phyloP scores from a whole-genome alignment of 2,888 invertebrate genomes.

The Beris morrisii region DNA sequence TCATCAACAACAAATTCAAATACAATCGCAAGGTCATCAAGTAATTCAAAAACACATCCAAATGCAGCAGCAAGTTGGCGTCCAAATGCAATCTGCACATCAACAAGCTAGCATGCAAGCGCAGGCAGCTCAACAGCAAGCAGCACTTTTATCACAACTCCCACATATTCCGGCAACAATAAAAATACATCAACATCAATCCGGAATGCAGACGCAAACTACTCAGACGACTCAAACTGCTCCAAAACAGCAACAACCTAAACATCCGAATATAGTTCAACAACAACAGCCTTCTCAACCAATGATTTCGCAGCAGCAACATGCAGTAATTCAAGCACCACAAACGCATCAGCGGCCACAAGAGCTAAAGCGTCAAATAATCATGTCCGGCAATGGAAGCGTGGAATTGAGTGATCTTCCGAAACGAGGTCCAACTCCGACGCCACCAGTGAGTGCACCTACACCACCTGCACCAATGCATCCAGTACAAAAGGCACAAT shows the following conservation, averaged over 20 bases:
- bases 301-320: slow-evolving; percentile 14
- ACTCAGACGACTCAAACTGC: slow-evolving; percentile 7
- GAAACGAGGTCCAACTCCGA: slow-evolving; percentile 1
- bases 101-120: neutral
- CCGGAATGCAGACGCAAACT: slow-evolving; percentile 21
- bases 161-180: slow-evolving; percentile 55
- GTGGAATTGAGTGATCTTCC: slow-evolving; percentile 39
- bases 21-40: slow-evolving; percentile 41
- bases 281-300: slow-evolving; percentile 5
- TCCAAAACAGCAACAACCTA: neutral
- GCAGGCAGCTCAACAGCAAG: slow-evolving; percentile 43
- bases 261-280: neutral
- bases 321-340: slow-evolving; percentile 13
- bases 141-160: slow-evolving; percentile 45
- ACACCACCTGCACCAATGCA: neutral
- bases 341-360: neutral
- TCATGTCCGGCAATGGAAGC: slow-evolving; percentile 37
- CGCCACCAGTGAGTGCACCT: slow-evolving; percentile 8
- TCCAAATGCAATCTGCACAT: neutral
- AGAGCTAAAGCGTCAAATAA: slow-evolving; percentile 35
- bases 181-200: slow-evolving; percentile 58
- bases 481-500: neutral
- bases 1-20: slow-evolving; percentile 14
- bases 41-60: slow-evolving; percentile 46
- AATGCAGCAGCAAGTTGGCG: slow-evolving; percentile 54